phyloP scores from a whole-genome alignment of 2,797 vertebrate species.

The Tenualosa ilisha region DNA sequence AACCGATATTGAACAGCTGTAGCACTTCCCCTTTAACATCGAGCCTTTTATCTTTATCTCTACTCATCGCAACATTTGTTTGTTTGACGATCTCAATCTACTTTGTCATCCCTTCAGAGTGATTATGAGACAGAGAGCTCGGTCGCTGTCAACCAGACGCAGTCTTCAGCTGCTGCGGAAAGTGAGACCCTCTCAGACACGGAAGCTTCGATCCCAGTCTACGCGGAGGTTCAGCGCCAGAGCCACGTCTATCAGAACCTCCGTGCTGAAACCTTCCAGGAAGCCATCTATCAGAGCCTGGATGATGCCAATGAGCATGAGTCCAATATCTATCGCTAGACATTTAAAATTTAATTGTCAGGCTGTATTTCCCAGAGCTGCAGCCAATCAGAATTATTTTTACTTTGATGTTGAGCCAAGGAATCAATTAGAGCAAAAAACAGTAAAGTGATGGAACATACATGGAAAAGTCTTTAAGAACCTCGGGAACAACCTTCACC shows the following conservation, averaged over 20 bases:
- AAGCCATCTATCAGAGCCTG: not conserved
- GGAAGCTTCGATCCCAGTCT: not conserved
- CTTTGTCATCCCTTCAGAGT: not conserved
- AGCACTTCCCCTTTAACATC: no score
- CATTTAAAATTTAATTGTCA: not conserved
- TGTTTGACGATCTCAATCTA: not conserved
- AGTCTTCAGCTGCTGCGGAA: not conserved
- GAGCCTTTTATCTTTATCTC: not conserved
- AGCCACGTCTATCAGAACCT: constrained; percentile 14
- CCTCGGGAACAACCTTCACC: no score
- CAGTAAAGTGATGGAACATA: no score
- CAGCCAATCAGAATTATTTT: no score
- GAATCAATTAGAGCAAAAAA: no score
- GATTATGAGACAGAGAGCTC: not conserved
- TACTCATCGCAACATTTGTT: not conserved
- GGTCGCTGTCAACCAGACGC: not conserved
- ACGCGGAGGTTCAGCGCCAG: not conserved
- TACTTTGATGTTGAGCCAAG: no score
- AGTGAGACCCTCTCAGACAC: not conserved
- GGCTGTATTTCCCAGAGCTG: no score
- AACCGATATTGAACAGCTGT: no score
- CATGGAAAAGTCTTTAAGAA: no score
- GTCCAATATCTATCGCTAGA: not conserved
- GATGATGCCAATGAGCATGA: not conserved
- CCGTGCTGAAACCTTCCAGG: not conserved